Evolutionary conservation across 2,113 vertebrate genomes (phyloP), one percentile per base, ranked within the genome.

Genomic region (Australoheros scitulus): DNA sequence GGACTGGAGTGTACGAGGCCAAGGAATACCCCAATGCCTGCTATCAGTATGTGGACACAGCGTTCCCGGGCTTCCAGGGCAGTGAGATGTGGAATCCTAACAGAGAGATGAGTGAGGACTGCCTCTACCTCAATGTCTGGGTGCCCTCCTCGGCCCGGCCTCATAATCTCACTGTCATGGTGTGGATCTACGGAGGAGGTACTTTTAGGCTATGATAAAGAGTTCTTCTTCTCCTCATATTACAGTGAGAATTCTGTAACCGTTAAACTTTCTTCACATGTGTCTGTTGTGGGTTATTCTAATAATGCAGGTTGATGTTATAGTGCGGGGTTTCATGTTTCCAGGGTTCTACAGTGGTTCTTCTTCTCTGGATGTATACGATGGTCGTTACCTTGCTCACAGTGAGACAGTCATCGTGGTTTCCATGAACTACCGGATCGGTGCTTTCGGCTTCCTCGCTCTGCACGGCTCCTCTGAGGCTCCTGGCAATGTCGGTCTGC

Each of bases 11-110:
- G 2, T 86, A 95, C 2, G 95, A 97, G 0, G 96, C 96, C 38
- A 91, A 77, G 0, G 22, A 89, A 29, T 97, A 97, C 88, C 96
- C 94, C 13, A 96, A 93, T 3, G 96, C 96, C 79, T 99, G 97
- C 87, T 97, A 91, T 93, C 97, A 99, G 78, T 94, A 86, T 1
- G 96, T 98, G 83, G 97, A 99, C 91, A 97, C 90, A 6, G 89
- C 94, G 2, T 97, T 91, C 90, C 97, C 97, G 0, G 97, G 97
- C 0, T 98, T 99, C 86, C 94, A 93, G 1, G 97, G 97, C 68
- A 95, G 52, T 0, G 97, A 99, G 92, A 99, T 99, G 97, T 99
- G 97, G 97, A 99, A 99, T 88, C 97, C 97, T 64, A 99, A 99
- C 93, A 94, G 93, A 60, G 95, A 95, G 24, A 97, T 98, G 95